Conservation (phyloP, 2,113 vertebrate species). For the Macquaria australasica region DNA sequence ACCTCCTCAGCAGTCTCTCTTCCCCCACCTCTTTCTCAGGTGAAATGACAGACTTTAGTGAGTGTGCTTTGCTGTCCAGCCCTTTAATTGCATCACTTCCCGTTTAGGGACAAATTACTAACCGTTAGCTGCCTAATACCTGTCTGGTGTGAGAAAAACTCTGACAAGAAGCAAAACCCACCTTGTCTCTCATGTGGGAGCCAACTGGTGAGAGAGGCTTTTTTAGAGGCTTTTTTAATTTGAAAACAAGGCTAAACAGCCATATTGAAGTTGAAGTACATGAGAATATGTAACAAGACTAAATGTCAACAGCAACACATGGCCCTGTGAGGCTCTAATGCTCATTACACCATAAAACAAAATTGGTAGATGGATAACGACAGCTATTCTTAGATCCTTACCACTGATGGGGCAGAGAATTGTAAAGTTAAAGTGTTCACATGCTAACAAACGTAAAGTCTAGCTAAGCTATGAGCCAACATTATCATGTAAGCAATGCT, state of each 20-base stretch:
- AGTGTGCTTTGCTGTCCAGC: neutral
- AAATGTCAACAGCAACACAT: neutral
- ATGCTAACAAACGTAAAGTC: neutral
- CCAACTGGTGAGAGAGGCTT: too few species aligned
- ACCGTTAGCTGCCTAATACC: neutral
- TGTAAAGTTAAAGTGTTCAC: neutral
- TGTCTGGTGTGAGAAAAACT: constrained; percentile 23
- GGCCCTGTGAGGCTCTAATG: neutral
- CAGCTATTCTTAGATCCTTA: neutral
- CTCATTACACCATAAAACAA: too few species aligned
- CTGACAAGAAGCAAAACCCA: neutral
- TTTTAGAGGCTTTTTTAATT: neutral
- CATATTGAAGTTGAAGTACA: neutral
- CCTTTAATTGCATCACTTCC: constrained; percentile 37
- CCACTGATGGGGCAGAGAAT: neutral
- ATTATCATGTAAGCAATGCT: too few species aligned
- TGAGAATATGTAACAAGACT: neutral
- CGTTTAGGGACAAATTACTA: neutral
- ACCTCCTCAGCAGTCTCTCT: neutral
- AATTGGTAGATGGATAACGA: too few species aligned
- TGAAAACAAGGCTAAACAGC: neutral
- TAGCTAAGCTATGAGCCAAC: too few species aligned
- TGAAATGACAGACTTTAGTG: constrained; percentile 42
- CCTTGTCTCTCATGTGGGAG: neutral
- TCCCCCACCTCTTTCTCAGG: neutral